Evolutionary conservation across 2,888 invertebrate genomes (phyloP).

Genomic region (Erebia palarica): DNA sequence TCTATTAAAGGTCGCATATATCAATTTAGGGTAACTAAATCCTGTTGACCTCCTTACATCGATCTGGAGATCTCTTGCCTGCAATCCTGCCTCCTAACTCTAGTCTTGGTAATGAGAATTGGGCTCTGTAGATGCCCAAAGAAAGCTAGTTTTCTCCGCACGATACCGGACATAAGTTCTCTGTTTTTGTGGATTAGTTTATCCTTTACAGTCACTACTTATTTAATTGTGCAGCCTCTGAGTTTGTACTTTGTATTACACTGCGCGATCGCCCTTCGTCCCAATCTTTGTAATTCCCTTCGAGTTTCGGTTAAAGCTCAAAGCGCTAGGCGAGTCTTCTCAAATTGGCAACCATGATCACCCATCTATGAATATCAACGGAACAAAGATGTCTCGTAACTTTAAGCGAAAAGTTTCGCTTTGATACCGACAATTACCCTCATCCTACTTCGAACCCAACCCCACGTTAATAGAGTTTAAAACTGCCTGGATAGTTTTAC

Average conservation of each 20-base stretch:
- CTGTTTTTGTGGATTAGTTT: too few relatives aligned
- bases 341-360: slow-evolving; percentile 52
- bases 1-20: too few relatives aligned
- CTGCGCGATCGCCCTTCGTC: slow-evolving; percentile 15
- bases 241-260: background rate
- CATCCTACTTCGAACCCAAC: slow-evolving; percentile 30
- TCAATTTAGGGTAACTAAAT: too few relatives aligned
- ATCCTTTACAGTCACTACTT: too few relatives aligned
- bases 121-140: too few relatives aligned
- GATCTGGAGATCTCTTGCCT: too few relatives aligned
- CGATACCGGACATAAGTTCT: too few relatives aligned
- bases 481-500: slow-evolving; percentile 22
- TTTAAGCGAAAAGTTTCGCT: slow-evolving; percentile 59
- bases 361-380: slow-evolving; percentile 72
- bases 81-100: too few relatives aligned
- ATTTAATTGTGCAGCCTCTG: background rate
- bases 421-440: slow-evolving; percentile 52
- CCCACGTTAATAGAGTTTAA: slow-evolving; percentile 30
- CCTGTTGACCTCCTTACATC: too few relatives aligned
- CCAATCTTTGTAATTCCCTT: slow-evolving; percentile 22
- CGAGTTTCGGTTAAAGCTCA: slow-evolving; percentile 18
- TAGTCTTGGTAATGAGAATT: too few relatives aligned
- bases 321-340: slow-evolving; percentile 34
- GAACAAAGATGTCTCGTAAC: slow-evolving; percentile 58
- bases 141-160: too few relatives aligned